A percentile compares a stretch with the other conserved stretches of the same genome.
phyloP scores from a whole-genome alignment of 2,888 invertebrate genomes.

The Omphaloscelis lunosa region DNA sequence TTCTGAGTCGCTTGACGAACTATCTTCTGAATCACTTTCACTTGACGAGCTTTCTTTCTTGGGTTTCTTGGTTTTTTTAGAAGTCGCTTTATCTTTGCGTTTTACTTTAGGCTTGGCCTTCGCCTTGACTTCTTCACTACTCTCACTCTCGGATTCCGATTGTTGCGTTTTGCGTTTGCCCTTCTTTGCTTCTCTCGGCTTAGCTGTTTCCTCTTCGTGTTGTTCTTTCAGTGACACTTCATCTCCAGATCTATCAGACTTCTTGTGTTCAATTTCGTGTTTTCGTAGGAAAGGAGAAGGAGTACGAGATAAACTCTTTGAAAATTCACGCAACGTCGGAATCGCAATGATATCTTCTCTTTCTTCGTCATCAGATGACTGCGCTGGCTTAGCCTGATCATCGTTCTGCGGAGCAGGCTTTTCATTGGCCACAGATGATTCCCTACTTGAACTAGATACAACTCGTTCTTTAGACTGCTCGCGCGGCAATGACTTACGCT shows the following conservation, averaged over 20 bases:
- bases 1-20: slow-evolving; percentile 88
- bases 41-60: slow-evolving; percentile 88
- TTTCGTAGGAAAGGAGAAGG: slow-evolving; percentile 96
- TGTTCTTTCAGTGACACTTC: slow-evolving; percentile 88
- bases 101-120: slow-evolving; percentile 87
- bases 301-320: slow-evolving; percentile 95
- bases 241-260: slow-evolving; percentile 84
- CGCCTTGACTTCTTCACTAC: slow-evolving; percentile 85
- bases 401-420: slow-evolving; percentile 80
- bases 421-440: slow-evolving; percentile 85
- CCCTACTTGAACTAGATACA: slow-evolving; percentile 87
- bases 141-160: slow-evolving; percentile 87
- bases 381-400: slow-evolving; percentile 76
- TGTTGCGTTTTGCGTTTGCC: slow-evolving; percentile 90
- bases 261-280: slow-evolving; percentile 90
- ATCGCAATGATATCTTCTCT: slow-evolving; percentile 84
- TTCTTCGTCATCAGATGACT: slow-evolving; percentile 86
- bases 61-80: slow-evolving; percentile 89
- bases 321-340: slow-evolving; percentile 90
- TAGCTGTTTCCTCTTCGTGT: slow-evolving; percentile 81
- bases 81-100: slow-evolving; percentile 90
- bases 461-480: slow-evolving; percentile 82
- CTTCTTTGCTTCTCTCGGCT: slow-evolving; percentile 78
- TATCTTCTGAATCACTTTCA: slow-evolving; percentile 89
- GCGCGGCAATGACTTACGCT: slow-evolving; percentile 80